Evolutionary conservation across 2,888 invertebrate species (phyloP).

Genomic region (Drosophila nr. perissopoda): DNA sequence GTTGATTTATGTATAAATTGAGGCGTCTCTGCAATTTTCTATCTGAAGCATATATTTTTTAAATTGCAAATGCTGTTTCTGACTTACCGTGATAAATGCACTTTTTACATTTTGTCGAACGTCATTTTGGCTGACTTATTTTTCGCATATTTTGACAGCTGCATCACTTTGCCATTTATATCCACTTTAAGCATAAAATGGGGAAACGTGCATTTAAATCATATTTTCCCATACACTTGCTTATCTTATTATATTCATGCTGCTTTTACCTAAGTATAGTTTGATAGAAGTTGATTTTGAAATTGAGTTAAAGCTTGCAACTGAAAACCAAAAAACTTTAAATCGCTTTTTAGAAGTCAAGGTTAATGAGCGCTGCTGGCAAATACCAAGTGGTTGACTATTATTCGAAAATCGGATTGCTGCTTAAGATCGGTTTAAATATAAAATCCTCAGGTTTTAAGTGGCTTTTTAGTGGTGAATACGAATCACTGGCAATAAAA

Average conservation of each 20-base stretch:
- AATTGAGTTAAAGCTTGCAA: not conserved
- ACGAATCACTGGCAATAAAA: conserved; percentile 31
- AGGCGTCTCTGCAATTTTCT: not conserved
- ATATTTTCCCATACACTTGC: not conserved
- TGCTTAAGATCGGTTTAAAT: not conserved
- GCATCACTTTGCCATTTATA: not conserved
- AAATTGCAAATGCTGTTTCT: not conserved
- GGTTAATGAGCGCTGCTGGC: not conserved
- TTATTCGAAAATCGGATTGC: not conserved
- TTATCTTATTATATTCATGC: conserved; percentile 58
- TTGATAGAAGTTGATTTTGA: not conserved
- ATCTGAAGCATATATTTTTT: not conserved
- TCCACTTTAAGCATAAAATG: not conserved
- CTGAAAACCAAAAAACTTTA: not conserved
- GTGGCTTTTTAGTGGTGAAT: conserved; percentile 4
- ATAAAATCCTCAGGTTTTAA: not conserved
- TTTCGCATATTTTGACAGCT: not conserved
- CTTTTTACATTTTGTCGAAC: not conserved
- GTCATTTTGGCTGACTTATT: not conserved
- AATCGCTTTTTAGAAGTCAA: not conserved
- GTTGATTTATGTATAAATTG: conserved; percentile 1
- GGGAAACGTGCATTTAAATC: not conserved
- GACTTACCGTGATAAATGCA: not conserved
- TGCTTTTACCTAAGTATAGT: conserved; percentile 32
- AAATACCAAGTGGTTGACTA: not conserved